These are phyloP conservation scores for Onchidella celtica DNA, from an alignment of 2,888 invertebrate genomes.

Conservation along the genomic window DNA sequence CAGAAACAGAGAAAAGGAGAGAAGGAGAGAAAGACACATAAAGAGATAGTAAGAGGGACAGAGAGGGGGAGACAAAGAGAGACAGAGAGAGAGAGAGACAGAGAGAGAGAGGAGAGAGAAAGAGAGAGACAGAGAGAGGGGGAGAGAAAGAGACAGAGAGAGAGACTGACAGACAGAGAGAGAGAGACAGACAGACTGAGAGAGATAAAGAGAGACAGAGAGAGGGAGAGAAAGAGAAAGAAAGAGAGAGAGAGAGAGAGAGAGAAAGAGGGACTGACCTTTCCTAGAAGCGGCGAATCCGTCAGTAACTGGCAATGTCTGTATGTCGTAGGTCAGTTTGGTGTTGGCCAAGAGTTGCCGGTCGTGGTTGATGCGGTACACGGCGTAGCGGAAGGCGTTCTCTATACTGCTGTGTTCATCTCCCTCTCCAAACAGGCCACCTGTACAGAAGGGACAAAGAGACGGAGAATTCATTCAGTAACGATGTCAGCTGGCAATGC, in stretches of 20 bases:
- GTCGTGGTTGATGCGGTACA: constrained; percentile 72
- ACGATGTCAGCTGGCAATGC: no score
- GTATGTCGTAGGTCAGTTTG: constrained; percentile 90
- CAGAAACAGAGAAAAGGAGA: constrained; percentile 16
- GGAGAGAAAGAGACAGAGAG: constrained; percentile 29
- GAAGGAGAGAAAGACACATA: constrained; percentile 8
- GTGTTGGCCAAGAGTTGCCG: constrained; percentile 61
- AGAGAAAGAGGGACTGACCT: constrained; percentile 83
- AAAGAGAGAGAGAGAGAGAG: not conserved
- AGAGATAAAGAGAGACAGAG: not conserved
- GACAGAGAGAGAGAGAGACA: constrained; percentile 10
- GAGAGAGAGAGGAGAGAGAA: not conserved
- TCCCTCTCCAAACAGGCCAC: constrained; percentile 70
- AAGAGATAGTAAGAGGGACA: not conserved
- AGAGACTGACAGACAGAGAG: constrained; percentile 12
- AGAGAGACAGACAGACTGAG: not conserved
- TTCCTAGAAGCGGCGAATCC: constrained; percentile 96
- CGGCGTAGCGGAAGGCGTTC: constrained; percentile 73
- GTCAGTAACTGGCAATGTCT: constrained; percentile 93
- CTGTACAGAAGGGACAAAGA: constrained; percentile 64
- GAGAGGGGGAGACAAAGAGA: not conserved
- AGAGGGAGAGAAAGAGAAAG: not conserved
- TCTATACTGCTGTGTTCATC: constrained; percentile 66
- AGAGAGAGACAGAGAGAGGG: constrained; percentile 18
- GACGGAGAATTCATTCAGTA: no score